Conservation (phyloP, 2,888 invertebrate species). For the Nezara viridula region DNA sequence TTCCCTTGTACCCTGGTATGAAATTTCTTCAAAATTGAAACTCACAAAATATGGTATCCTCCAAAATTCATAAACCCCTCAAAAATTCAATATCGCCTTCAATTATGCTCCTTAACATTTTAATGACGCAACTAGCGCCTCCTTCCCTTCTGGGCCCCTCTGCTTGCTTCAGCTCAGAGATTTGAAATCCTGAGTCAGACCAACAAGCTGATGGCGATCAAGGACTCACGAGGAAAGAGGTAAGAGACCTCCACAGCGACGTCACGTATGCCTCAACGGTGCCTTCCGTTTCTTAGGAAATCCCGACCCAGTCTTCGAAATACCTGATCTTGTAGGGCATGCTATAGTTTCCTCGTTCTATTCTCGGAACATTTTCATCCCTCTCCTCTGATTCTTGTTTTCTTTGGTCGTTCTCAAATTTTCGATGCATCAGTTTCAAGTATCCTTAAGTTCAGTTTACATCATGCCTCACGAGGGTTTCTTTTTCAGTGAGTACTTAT, state of each 20-base stretch:
- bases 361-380: background rate
- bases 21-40: too few relatives aligned
- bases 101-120: too few relatives aligned
- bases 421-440: background rate
- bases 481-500: background rate
- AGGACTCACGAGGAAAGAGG: background rate
- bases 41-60: too few relatives aligned
- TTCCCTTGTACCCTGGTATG: too few relatives aligned
- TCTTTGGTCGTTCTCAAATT: background rate
- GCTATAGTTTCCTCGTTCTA: background rate
- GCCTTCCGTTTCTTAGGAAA: background rate
- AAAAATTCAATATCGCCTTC: too few relatives aligned
- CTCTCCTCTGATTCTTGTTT: background rate
- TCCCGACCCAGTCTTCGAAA: background rate
- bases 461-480: background rate
- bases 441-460: background rate
- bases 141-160: too few relatives aligned
- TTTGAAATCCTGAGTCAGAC: too few relatives aligned
- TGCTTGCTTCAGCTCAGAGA: too few relatives aligned
- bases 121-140: too few relatives aligned
- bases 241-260: background rate
- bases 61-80: too few relatives aligned
- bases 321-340: background rate
- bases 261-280: background rate
- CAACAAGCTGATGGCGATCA: too few relatives aligned